Evolutionary conservation across 2,888 invertebrate genomes (phyloP).

Genomic region (Hymenopus coronatus): DNA sequence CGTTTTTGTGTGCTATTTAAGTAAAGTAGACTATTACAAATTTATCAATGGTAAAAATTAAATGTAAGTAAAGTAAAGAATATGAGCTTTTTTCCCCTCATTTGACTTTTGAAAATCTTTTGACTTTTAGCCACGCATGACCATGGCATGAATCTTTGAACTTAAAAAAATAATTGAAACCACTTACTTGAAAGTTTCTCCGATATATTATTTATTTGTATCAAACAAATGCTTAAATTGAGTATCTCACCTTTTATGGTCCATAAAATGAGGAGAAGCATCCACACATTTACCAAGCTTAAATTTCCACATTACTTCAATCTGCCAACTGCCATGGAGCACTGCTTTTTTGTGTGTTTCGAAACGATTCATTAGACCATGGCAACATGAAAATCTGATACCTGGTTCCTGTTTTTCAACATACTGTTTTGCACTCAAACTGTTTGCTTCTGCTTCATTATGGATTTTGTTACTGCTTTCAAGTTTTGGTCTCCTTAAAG

Average conservation of each 20-base stretch:
- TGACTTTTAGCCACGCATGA: too few species aligned
- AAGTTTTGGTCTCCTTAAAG: not conserved
- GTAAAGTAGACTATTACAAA: too few species aligned
- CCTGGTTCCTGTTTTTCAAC: not conserved
- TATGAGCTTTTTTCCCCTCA: too few species aligned
- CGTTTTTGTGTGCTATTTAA: too few species aligned
- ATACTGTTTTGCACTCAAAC: not conserved
- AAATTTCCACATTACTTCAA: constrained; percentile 52
- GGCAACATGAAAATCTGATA: not conserved
- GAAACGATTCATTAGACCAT: constrained; percentile 10
- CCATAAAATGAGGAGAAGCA: constrained; percentile 64
- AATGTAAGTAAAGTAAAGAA: too few species aligned
- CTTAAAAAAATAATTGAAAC: too few species aligned
- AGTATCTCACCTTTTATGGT: constrained; percentile 48
- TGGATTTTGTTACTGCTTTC: not conserved
- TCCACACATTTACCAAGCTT: constrained; percentile 80
- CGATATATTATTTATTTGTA: too few species aligned
- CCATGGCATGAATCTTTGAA: too few species aligned
- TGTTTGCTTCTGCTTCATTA: not conserved
- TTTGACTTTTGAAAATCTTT: too few species aligned
- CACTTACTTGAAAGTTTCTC: too few species aligned
- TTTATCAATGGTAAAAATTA: too few species aligned
- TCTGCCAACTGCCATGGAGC: not conserved
- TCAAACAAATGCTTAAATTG: too few species aligned
- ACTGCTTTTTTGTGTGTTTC: not conserved